Evolutionary conservation across 1,140 invertebrate genomes (phyloP).

Genomic region (Orius insidiosus): DNA sequence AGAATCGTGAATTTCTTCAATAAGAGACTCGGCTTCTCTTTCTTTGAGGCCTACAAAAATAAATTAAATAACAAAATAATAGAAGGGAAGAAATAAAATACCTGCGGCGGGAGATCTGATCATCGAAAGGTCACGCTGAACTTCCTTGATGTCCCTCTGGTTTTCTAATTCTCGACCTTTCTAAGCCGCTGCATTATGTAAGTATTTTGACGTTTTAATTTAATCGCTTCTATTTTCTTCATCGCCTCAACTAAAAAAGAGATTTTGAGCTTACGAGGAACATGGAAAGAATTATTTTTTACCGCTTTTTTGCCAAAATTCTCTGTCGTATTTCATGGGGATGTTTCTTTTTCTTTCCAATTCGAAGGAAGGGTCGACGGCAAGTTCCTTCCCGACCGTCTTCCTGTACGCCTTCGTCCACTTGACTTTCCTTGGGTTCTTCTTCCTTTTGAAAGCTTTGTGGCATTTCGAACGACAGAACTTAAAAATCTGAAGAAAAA

Average conservation of each 20-base stretch:
- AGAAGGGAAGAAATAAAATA: slow-evolving; percentile 12
- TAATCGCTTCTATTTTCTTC: slow-evolving; percentile 75
- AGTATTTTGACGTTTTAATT: slow-evolving; percentile 52
- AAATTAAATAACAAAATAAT: neutral
- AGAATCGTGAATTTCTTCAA: slow-evolving; percentile 40
- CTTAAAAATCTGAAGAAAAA: too few species aligned
- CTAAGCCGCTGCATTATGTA: neutral
- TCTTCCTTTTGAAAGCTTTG: slow-evolving; percentile 95
- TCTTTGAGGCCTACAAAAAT: slow-evolving; percentile 35
- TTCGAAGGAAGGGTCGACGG: slow-evolving; percentile 92
- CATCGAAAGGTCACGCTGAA: slow-evolving; percentile 73
- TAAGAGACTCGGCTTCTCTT: slow-evolving; percentile 37
- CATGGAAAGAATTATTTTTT: too few species aligned
- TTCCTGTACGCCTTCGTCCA: slow-evolving; percentile 99
- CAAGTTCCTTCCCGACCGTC: slow-evolving; percentile 87
- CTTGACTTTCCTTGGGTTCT: slow-evolving; percentile 92
- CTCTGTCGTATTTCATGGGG: slow-evolving; percentile 85
- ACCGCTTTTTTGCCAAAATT: slow-evolving; percentile 80
- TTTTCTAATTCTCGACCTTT: slow-evolving; percentile 60
- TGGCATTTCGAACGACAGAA: slow-evolving; percentile 97
- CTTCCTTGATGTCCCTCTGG: slow-evolving; percentile 74
- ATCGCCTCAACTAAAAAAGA: slow-evolving; percentile 63
- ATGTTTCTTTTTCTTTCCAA: slow-evolving; percentile 87
- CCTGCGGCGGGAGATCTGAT: slow-evolving; percentile 81
- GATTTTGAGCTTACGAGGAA: too few species aligned